phyloP scores from a whole-genome alignment of 2,888 invertebrate genomes.

The Congeria kusceri region DNA sequence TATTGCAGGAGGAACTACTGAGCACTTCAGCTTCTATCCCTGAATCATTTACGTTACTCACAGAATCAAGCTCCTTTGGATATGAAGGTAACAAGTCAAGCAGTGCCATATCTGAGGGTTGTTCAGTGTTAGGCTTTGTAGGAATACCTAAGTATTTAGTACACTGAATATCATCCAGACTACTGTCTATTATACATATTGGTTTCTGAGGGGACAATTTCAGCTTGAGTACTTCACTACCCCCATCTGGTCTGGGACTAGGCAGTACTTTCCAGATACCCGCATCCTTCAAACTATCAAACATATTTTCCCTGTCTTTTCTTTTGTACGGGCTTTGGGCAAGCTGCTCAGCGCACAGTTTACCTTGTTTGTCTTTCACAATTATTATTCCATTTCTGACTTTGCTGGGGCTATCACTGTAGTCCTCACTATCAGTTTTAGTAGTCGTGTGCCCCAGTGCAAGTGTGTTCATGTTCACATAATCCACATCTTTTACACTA shows the following conservation, averaged over 20 bases:
- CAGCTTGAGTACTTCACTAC: slow-evolving; percentile 47
- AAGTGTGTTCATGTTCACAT: slow-evolving; percentile 6
- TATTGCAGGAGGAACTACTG: slow-evolving; percentile 59
- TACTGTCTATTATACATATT: slow-evolving; percentile 41
- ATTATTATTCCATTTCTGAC: slow-evolving; percentile 58
- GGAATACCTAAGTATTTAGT: slow-evolving; percentile 46
- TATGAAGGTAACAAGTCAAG: slow-evolving; percentile 40
- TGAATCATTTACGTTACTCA: slow-evolving; percentile 60
- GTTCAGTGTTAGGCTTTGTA: not conserved
- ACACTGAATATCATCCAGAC: slow-evolving; percentile 33
- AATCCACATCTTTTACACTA: slow-evolving; percentile 9
- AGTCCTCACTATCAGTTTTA: slow-evolving; percentile 21
- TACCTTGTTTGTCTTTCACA: slow-evolving; percentile 57
- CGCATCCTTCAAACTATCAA: slow-evolving; percentile 55
- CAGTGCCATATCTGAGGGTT: slow-evolving; percentile 36
- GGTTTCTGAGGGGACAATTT: slow-evolving; percentile 61
- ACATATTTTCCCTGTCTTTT: slow-evolving; percentile 52
- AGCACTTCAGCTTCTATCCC: slow-evolving; percentile 64
- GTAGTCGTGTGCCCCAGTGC: slow-evolving; percentile 5
- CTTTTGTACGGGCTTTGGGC: slow-evolving; percentile 29
- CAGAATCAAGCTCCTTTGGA: slow-evolving; percentile 55
- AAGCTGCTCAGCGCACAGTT: slow-evolving; percentile 47
- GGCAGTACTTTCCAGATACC: slow-evolving; percentile 61
- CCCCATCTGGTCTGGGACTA: slow-evolving; percentile 56
- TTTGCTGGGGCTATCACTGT: slow-evolving; percentile 6